Evolutionary conservation across 2,888 invertebrate species (phyloP).

Genomic region (Lasioglossum figueresi): DNA sequence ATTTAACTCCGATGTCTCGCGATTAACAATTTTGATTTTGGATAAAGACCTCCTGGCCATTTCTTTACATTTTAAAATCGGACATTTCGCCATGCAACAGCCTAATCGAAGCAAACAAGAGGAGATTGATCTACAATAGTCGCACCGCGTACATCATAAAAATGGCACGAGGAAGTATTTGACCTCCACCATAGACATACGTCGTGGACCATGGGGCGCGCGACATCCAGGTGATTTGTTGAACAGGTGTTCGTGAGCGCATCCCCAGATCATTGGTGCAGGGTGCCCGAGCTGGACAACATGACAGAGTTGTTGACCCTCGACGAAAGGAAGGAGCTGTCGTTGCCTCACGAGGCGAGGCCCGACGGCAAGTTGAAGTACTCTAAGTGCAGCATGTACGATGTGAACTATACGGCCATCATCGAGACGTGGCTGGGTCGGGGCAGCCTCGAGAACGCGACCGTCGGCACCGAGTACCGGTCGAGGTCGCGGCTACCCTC

Average conservation of each 20-base stretch:
- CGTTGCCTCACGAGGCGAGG: constrained; percentile 84
- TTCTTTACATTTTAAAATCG: too few relatives aligned
- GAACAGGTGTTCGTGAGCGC: constrained; percentile 88
- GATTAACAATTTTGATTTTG: too few relatives aligned
- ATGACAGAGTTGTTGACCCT: constrained; percentile 84
- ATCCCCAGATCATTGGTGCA: constrained; percentile 89
- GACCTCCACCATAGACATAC: neutral
- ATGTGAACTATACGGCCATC: constrained; percentile 84
- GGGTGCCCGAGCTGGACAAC: constrained; percentile 85
- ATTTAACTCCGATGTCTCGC: too few relatives aligned
- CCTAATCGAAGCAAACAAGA: too few relatives aligned
- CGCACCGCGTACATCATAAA: too few relatives aligned
- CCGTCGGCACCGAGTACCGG: constrained; percentile 57
- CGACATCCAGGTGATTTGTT: neutral
- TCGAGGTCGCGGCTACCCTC: constrained; percentile 69
- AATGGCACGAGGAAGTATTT: neutral
- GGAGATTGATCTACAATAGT: too few relatives aligned
- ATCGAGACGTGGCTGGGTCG: constrained; percentile 77
- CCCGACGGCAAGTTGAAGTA: constrained; percentile 83
- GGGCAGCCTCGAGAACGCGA: constrained; percentile 47
- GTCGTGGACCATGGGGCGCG: neutral
- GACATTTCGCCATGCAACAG: too few relatives aligned
- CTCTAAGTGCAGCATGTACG: constrained; percentile 85
- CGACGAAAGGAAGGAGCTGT: constrained; percentile 85
- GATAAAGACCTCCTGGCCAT: too few relatives aligned